Conservation (phyloP, 2,797 vertebrate genomes). For the Bryconaethiops microstoma region DNA sequence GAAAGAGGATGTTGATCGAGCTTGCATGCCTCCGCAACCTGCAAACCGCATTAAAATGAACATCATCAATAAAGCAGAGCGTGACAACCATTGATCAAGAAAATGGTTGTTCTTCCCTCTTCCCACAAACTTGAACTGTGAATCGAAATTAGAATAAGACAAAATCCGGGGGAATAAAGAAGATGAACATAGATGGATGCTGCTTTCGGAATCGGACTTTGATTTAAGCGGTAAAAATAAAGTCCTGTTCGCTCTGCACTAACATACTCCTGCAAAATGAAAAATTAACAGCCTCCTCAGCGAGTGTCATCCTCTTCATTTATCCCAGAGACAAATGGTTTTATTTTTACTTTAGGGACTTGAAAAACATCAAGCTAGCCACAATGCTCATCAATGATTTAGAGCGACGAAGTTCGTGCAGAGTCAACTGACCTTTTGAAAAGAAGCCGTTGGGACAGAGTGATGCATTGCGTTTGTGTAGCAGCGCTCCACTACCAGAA, state of each 20-base stretch:
- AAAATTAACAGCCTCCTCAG: constrained; percentile 25
- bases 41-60: not conserved
- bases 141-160: constrained; percentile 25
- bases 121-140: constrained; percentile 24
- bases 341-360: constrained; percentile 66
- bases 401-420: constrained; percentile 19
- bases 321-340: constrained; percentile 63
- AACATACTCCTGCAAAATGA: constrained; percentile 1
- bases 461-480: constrained; percentile 37
- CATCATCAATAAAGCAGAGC: constrained; percentile 1
- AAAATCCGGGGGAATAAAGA: constrained; percentile 14
- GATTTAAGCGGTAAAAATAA: not conserved
- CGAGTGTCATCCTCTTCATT: constrained; percentile 40
- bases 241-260: not conserved
- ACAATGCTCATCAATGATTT: constrained; percentile 51
- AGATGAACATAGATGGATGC: not conserved
- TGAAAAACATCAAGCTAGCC: constrained; percentile 3
- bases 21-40: not conserved
- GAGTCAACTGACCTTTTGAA: constrained; percentile 51
- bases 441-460: constrained; percentile 32
- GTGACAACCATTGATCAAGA: constrained; percentile 3
- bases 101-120: constrained; percentile 28
- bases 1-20: not conserved
- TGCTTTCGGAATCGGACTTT: not conserved
- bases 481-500: constrained; percentile 5